Conservation (phyloP, 2,797 vertebrate genomes). For the Echiichthys vipera region DNA sequence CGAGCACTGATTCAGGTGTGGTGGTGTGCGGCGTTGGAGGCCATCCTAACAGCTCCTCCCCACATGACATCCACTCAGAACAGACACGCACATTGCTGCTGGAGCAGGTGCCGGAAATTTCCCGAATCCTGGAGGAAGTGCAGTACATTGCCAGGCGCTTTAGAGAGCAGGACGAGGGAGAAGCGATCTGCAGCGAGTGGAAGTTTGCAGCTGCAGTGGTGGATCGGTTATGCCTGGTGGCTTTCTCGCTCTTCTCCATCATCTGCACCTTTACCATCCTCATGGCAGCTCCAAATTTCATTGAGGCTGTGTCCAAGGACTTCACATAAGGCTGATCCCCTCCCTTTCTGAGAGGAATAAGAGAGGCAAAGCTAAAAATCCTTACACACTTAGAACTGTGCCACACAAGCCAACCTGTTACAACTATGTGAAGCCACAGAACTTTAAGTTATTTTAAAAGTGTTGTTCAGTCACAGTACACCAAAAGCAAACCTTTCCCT, state of each 20-base stretch:
- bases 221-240: constrained; percentile 92
- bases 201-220: constrained; percentile 94
- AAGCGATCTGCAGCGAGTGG: constrained; percentile 92
- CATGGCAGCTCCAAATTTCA: constrained; percentile 94
- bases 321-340: constrained; percentile 82
- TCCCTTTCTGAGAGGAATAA: background rate
- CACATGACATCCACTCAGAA: constrained; percentile 72
- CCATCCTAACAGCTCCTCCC: constrained; percentile 63
- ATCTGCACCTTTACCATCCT: constrained; percentile 93
- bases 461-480: constrained; percentile 26
- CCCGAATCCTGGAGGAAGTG: constrained; percentile 90
- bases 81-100: constrained; percentile 79
- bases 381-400: constrained; percentile 37
- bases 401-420: constrained; percentile 34
- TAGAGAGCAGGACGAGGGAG: constrained; percentile 89
- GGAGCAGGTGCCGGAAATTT: constrained; percentile 85
- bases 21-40: constrained; percentile 74
- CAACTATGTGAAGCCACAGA: constrained; percentile 37
- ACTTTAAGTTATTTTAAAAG: constrained; percentile 15
- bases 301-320: constrained; percentile 93
- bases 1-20: constrained; percentile 80
- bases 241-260: constrained; percentile 93
- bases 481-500: constrained; percentile 23
- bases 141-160: constrained; percentile 90
- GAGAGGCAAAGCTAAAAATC: constrained; percentile 11